phyloP scores from a whole-genome alignment of 2,113 vertebrate genomes.

The Macroglossus sobrinus region DNA sequence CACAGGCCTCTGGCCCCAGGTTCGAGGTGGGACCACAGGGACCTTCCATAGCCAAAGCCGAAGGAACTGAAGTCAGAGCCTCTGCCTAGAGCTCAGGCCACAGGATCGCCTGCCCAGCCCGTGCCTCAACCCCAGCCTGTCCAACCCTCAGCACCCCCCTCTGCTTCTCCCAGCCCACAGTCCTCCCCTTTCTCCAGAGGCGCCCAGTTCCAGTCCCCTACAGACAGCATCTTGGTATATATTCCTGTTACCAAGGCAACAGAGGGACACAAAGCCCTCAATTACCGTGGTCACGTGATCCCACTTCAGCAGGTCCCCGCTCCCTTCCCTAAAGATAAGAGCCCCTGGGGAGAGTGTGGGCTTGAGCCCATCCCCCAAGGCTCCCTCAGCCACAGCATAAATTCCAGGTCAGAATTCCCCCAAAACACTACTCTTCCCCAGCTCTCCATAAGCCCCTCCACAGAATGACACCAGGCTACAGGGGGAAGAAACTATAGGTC shows the following conservation, averaged over 20 bases:
- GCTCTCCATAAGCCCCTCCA: neutral
- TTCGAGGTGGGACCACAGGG: neutral
- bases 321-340: conserved; percentile 37
- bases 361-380: conserved; percentile 51
- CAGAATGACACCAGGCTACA: neutral
- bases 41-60: conserved; percentile 14
- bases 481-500: neutral
- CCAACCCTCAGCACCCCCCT: neutral
- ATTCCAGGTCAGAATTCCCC: neutral
- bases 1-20: neutral
- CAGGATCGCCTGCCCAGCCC: neutral
- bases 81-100: neutral
- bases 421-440: rapidly evolving
- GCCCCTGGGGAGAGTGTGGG: neutral
- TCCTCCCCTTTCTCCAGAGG: conserved; percentile 61
- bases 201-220: conserved; percentile 49
- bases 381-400: neutral
- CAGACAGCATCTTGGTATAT: conserved; percentile 72
- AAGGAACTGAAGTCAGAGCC: neutral
- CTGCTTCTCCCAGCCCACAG: neutral
- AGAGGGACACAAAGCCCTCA: conserved; percentile 75
- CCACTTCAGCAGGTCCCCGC: neutral
- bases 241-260: conserved; percentile 69
- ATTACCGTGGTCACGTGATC: conserved; percentile 70
- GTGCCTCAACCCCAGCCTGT: neutral